Evolutionary conservation across 2,888 invertebrate genomes (phyloP), one percentile per base, ranked within the genome.

Genomic region (Platycnemis pennipes): DNA sequence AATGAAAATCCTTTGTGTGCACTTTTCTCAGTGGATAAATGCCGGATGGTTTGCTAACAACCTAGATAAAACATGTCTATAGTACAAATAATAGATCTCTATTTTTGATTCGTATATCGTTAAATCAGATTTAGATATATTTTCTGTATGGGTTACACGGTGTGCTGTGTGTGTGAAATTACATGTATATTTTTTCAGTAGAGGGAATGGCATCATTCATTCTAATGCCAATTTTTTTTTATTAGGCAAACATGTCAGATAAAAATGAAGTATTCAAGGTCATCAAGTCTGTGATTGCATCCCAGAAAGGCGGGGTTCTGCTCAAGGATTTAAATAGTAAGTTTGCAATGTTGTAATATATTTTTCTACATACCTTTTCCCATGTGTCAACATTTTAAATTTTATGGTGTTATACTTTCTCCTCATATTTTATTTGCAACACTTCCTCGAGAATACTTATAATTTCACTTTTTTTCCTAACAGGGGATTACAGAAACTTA

Each of bases 401-500:
- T 46, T 11, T 56, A 89, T 56, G 2, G 16, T 56, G 16, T 53
- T 1, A 45, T 42, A 45, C 0, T 1, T 87, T 2, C 42, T 22
- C 13, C 42, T 85, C 31, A 26, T 88, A 8, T 88, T 8, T 46
- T 11, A 45, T 31, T 46, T 88, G n/a, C 19, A 42, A 45, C 45
- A 26, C 7, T 45, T 87, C 7, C 22, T 11, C 2, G 19, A 42
- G 45, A 26, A 8, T 42, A 42, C 44, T 42, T n/a, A 13, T 77
- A 77, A n/a, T n/a, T n/a, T n/a, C n/a, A n/a, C n/a, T 87, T 45
- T 46, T 46, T 4, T 45, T n/a, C 45, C 19, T 19, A 19, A 63
- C 91, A 91, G 91, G 91, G 22, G 91, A 91, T 91, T 91, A 63
- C 44, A 91, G 22, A n/a, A 63, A 42, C 45, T 37, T 91, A n/a